Conservation (phyloP, 2,113 vertebrate genomes). For the Grus americana region DNA sequence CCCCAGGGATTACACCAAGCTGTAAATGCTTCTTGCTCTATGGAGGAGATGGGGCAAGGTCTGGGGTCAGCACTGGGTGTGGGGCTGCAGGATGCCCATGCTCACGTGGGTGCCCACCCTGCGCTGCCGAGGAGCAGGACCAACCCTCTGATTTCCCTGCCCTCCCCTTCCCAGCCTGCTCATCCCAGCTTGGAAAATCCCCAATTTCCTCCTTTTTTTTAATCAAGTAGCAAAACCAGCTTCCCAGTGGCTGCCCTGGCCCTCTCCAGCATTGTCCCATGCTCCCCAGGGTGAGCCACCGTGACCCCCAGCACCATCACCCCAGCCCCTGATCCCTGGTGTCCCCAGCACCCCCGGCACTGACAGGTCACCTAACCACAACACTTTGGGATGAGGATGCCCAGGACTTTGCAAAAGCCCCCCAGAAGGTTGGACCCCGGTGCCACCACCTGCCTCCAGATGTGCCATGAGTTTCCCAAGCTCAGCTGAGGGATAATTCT, state of each 20-base stretch:
- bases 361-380: background rate
- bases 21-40: background rate
- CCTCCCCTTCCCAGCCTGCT: background rate
- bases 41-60: background rate
- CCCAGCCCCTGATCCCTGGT: accelerated
- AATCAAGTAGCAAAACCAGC: background rate
- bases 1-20: background rate
- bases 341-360: background rate
- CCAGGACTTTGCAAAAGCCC: background rate
- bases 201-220: background rate
- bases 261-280: background rate
- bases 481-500: background rate
- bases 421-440: background rate
- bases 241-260: accelerated
- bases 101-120: no score
- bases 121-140: accelerated
- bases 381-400: accelerated
- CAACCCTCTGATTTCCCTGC: background rate
- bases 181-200: background rate
- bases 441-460: background rate
- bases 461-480: background rate
- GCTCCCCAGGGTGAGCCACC: accelerated
- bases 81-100: background rate
- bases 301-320: background rate
- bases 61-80: background rate